A percentile compares a stretch with the other conserved stretches of the same genome.
These are phyloP conservation scores for Drosophila atripex DNA, from an alignment of 2,888 invertebrate species.

Conservation along the genomic window DNA sequence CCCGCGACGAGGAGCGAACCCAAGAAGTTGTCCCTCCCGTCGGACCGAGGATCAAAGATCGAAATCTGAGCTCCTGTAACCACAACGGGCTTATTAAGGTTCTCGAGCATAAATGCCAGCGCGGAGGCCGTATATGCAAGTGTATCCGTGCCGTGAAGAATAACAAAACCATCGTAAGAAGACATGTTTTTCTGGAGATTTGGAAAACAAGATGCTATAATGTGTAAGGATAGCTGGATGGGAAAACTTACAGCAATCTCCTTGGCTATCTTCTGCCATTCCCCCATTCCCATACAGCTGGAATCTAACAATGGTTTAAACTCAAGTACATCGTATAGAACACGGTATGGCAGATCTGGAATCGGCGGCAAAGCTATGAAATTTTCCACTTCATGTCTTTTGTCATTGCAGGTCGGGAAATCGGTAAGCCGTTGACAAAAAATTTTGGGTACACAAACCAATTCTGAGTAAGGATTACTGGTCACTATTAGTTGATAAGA, in stretches of 20 bases:
- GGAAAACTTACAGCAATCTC: conserved; percentile 89
- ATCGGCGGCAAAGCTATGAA: conserved; percentile 86
- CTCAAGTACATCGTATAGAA: conserved; percentile 91
- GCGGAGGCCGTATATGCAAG: conserved; percentile 97
- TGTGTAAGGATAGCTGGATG: background rate
- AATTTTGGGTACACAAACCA: conserved; percentile 84
- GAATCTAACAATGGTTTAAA: conserved; percentile 95
- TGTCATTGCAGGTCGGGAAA: conserved; percentile 93
- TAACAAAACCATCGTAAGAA: conserved; percentile 95
- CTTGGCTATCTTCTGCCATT: conserved; percentile 94
- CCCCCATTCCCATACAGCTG: conserved; percentile 94
- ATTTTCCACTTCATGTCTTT: conserved; percentile 84
- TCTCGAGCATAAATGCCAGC: conserved; percentile 97
- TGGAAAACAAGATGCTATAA: background rate
- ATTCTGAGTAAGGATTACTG: conserved; percentile 85
- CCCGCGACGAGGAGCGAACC: conserved; percentile 95
- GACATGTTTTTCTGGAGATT: conserved; percentile 88
- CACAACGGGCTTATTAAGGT: conserved; percentile 95
- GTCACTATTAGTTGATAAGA: too few relatives aligned
- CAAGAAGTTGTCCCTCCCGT: conserved; percentile 96
- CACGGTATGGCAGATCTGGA: conserved; percentile 84
- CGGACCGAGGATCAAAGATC: conserved; percentile 95
- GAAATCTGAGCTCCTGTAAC: conserved; percentile 98
- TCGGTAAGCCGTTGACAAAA: conserved; percentile 84
- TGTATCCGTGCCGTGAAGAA: conserved; percentile 98